Conservation (phyloP, 2,113 vertebrate genomes). For the Barbus barbus region DNA sequence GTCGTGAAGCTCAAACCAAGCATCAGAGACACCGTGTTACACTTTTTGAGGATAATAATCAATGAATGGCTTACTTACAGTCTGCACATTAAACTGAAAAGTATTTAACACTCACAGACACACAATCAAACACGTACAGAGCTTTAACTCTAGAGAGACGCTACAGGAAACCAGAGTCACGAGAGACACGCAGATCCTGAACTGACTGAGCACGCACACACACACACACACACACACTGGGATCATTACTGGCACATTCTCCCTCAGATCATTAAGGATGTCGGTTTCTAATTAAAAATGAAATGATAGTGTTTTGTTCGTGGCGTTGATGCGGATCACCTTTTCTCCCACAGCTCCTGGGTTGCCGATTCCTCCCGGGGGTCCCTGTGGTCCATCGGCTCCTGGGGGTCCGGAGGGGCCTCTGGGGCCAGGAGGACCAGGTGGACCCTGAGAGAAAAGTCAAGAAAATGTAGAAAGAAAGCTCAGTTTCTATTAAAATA, state of each 20-base stretch:
- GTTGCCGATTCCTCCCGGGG: conserved; percentile 91
- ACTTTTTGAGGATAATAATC: neutral
- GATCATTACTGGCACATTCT: neutral
- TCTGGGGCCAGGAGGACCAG: conserved; percentile 95
- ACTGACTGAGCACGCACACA: neutral
- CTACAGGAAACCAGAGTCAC: neutral
- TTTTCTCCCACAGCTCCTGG: conserved; percentile 95
- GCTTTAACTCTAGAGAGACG: too few species aligned
- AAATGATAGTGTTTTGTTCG: neutral
- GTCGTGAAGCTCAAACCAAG: neutral
- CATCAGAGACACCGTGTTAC: neutral
- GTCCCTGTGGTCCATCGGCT: conserved; percentile 93
- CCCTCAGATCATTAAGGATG: neutral
- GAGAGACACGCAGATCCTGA: neutral
- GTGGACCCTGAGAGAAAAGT: conserved; percentile 81
- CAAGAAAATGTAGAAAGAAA: neutral
- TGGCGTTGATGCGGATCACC: conserved; percentile 67
- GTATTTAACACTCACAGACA: neutral
- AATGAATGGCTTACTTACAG: neutral
- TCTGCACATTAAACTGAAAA: neutral
- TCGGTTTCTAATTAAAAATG: neutral
- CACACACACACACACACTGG: neutral
- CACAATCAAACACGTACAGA: neutral
- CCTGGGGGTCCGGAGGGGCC: conserved; percentile 93
- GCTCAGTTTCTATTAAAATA: neutral